Evolutionary conservation across 1,140 invertebrate species (phyloP).

Genomic region (Luehdorfia chinensis): DNA sequence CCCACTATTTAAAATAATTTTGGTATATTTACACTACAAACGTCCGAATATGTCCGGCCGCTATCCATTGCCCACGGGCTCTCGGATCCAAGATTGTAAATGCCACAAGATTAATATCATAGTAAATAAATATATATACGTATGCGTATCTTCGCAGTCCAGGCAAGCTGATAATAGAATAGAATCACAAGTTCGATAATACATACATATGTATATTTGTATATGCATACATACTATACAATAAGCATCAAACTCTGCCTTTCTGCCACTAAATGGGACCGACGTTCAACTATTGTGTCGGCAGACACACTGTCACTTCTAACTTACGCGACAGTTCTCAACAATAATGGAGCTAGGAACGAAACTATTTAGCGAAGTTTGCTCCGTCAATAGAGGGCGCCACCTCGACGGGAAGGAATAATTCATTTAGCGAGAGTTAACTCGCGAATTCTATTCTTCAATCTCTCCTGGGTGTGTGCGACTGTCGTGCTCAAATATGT

Average conservation of each 20-base stretch:
- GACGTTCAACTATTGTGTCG: constrained; percentile 44
- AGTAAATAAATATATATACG: no score
- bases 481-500: constrained; percentile 24
- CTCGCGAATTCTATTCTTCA: constrained; percentile 38
- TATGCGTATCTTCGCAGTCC: no score
- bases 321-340: constrained; percentile 60
- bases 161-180: no score
- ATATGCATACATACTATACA: neutral
- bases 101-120: no score
- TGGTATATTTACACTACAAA: no score
- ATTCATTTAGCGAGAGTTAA: constrained; percentile 67
- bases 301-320: constrained; percentile 38
- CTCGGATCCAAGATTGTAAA: no score
- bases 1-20: no score
- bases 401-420: constrained; percentile 61
- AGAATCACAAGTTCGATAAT: no score
- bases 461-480: constrained; percentile 20
- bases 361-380: constrained; percentile 73
- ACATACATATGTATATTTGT: no score
- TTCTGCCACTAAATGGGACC: constrained; percentile 22
- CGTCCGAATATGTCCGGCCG: no score
- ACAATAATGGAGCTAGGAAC: constrained; percentile 69
- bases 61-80: no score
- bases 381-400: constrained; percentile 64
- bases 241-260: constrained; percentile 7